A percentile compares a stretch with the other conserved stretches of the same genome.
Conservation (phyloP, 2,888 invertebrate species). For the Megalurothrips usitatus region DNA sequence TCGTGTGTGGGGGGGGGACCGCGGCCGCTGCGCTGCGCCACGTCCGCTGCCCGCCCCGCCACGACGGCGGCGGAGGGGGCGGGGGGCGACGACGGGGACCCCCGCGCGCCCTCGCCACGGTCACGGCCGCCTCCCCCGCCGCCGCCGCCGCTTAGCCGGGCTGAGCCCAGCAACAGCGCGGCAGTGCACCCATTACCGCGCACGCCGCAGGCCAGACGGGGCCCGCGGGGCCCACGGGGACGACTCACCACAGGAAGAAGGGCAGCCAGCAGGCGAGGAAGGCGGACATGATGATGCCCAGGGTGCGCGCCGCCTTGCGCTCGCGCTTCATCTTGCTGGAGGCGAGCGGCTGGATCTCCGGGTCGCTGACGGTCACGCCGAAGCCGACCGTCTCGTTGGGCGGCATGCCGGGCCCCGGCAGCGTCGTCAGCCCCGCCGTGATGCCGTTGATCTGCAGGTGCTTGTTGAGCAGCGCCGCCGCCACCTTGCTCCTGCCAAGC, state of each 20-base stretch:
- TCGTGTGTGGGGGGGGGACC: too few relatives aligned
- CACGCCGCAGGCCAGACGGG: background rate
- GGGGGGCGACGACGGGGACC: too few relatives aligned
- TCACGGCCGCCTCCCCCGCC: background rate
- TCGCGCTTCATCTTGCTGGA: constrained; percentile 85
- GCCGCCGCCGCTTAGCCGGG: too few relatives aligned
- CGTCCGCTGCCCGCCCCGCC: too few relatives aligned
- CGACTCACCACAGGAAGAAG: constrained; percentile 84
- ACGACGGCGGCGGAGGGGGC: too few relatives aligned
- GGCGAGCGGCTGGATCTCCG: constrained; percentile 33
- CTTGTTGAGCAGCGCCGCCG: constrained; percentile 78
- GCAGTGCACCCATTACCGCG: background rate
- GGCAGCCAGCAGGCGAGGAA: constrained; percentile 94
- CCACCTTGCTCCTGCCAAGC: constrained; percentile 75
- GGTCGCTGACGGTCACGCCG: constrained; percentile 35
- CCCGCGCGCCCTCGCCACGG: too few relatives aligned
- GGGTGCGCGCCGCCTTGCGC: constrained; percentile 84
- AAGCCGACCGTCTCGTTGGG: constrained; percentile 34
- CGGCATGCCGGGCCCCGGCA: constrained; percentile 41
- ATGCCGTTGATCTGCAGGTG: constrained; percentile 87
- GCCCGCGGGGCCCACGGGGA: too few relatives aligned
- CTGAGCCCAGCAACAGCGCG: background rate
- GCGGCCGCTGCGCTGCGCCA: too few relatives aligned
- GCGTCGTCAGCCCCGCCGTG: constrained; percentile 57
- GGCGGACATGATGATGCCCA: constrained; percentile 95